Evolutionary conservation across 2,797 vertebrate species (phyloP), one percentile per base, ranked within the genome.

Genomic region (Eremophila alpestris): DNA sequence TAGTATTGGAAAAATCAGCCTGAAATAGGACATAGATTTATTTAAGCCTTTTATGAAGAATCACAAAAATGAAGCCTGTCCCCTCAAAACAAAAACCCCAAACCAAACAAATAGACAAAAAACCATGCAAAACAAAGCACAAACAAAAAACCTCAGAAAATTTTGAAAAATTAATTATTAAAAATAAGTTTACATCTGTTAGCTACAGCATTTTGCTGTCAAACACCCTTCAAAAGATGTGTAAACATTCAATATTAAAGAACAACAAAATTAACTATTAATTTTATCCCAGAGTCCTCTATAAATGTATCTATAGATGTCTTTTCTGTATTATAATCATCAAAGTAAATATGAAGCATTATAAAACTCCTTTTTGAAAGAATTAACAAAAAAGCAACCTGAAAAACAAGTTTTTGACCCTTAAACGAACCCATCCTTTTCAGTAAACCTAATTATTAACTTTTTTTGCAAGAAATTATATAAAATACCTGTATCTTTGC

Each of bases 401-500:
- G 43, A 41, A 78, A 85, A 68, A 8, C 11, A 62, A 48, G 26
- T 8, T 69, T 79, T 64, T 83, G 24, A 74, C 4, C 7, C 18
- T 71, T 83, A 89, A 62, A 11, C 18, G 68, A 91, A 9, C 13
- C 43, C 51, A 69, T 48, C 19, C 34, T 76, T 80, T 67, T 24
- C 89, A 84, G 59, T 34, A 90, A 87, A 73, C 8, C 56, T 23
- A 30, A 78, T 64, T 56, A 75, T 38, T 60, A 48, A 46, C 26
- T 40, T 79, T 48, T 65, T 78, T 58, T 93, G 54, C 58, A 93
- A 92, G 30, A 62, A 87, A 58, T 64, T 70, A 9, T 60, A 52
- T 52, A 32, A 95, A 97, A 97, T 99, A 99, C 99, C 99, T 99
- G 98, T 97, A 96, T 96, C 89, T 96, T 95, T 93, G 97, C 78